Conservation (phyloP, 1,140 invertebrate genomes). For the Leptoteleia sp. region DNA sequence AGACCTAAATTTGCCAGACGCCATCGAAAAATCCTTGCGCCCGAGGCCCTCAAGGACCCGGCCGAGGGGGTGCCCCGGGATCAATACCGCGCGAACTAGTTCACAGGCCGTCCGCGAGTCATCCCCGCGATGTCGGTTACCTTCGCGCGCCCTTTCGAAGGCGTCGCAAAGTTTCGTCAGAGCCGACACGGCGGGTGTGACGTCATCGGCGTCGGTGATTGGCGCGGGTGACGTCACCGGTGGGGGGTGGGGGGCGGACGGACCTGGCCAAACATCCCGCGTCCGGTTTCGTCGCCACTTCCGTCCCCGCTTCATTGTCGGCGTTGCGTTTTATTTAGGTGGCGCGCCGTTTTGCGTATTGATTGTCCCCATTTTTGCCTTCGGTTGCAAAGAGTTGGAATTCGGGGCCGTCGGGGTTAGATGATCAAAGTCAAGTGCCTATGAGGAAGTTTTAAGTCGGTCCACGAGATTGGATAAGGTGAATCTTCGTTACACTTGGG, state of each 20-base stretch:
- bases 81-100: conserved; percentile 14
- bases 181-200: conserved; percentile 13
- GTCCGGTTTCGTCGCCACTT: no score
- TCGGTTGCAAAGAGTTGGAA: no score
- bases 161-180: conserved; percentile 4
- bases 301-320: no score
- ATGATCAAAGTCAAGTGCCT: no score
- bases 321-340: no score
- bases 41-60: conserved; percentile 11
- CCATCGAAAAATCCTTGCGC: conserved; percentile 19
- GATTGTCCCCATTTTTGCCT: no score
- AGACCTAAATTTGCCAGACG: conserved; percentile 9
- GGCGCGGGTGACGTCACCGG: conserved; percentile 7
- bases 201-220: conserved; percentile 1
- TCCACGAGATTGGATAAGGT: no score
- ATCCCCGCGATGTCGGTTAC: conserved; percentile 7
- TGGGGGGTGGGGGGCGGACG: no score
- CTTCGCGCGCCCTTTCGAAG: conserved; percentile 2
- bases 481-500: no score
- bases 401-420: no score
- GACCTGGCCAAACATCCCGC: not conserved
- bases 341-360: no score
- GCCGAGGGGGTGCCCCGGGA: not conserved
- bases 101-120: not conserved
- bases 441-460: no score